These are phyloP conservation scores for Branchinecta sandiegonensis DNA, from an alignment of 2,888 invertebrate genomes.

Conservation along the genomic window DNA sequence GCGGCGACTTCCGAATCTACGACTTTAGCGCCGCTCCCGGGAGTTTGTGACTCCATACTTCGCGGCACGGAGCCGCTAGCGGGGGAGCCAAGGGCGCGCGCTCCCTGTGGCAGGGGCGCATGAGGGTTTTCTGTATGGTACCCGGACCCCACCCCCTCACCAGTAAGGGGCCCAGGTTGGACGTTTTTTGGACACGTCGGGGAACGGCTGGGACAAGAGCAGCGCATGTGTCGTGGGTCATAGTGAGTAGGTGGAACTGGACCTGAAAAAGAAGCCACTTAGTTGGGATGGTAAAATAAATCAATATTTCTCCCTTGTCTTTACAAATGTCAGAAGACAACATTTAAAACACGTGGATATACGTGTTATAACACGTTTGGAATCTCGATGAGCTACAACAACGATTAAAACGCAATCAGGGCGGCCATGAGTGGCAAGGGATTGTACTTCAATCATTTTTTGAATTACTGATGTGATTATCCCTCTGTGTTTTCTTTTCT, in stretches of 20 bases:
- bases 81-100: conserved; percentile 17
- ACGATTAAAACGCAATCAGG: no score
- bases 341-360: no score
- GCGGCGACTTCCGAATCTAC: not conserved
- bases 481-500: no score
- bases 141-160: conserved; percentile 63
- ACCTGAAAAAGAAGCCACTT: not conserved
- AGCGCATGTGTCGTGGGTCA: conserved; percentile 31
- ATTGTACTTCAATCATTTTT: no score
- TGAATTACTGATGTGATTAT: no score
- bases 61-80: conserved; percentile 16
- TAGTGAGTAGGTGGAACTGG: conserved; percentile 1
- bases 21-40: conserved; percentile 16
- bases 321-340: no score
- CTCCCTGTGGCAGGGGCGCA: conserved; percentile 24
- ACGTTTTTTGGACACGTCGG: conserved; percentile 82
- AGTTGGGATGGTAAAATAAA: no score
- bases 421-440: no score
- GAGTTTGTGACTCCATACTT: conserved; percentile 17
- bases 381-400: no score
- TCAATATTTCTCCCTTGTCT: no score
- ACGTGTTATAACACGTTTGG: no score
- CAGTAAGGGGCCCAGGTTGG: conserved; percentile 95
- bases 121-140: conserved; percentile 24
- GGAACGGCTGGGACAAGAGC: conserved; percentile 71